Evolutionary conservation across 2,888 invertebrate species (phyloP), one percentile per base, ranked within the genome.

Genomic region (Lepetodrilus schrolli): DNA sequence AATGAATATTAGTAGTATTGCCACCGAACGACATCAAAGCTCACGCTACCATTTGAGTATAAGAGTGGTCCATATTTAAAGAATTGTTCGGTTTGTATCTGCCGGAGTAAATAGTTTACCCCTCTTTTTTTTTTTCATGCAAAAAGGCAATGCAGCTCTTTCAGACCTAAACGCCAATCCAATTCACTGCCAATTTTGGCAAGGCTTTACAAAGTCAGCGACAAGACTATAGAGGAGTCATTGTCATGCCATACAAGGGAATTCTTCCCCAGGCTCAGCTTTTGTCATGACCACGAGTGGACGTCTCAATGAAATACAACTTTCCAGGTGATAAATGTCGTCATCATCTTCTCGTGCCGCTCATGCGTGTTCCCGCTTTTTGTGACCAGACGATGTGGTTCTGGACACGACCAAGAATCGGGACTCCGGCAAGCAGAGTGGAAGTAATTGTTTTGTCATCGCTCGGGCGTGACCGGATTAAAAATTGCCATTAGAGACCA

Each of bases 401-500:
- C n/a, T n/a, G n/a, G n/a, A n/a, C n/a, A n/a, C n/a, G n/a, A n/a
- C n/a, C n/a, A n/a, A n/a, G n/a, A n/a, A n/a, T n/a, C n/a, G n/a
- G n/a, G 43, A 10, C 17, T 4, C 34, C 34, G 34, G 17, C n/a
- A 3, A 34, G 58, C 34, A 58, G 30, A 26, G 30, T 58, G 34
- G 58, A 30, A 43, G 30, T 17, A 23, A 58, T 58, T 58, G 58
- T 58, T 58, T 34, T 30, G 26, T 23, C 58, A 3, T 21, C 34
- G n/a, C n/a, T 17, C 58, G 34, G 5, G 21, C 58, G 17, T 58
- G n/a, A 7, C 58, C n/a, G n/a, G 58, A 30, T 30, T 34, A n/a
- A 58, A 58, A 58, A 30, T 58, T 58, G 58, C 58, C 58, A 58
- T 58, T 58, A 58, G 34, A 7, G 58, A 23, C 17, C 13, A 30